These are phyloP conservation scores for Myotis davidii DNA, from an alignment of 2,113 vertebrate genomes.

Conservation along the genomic window DNA sequence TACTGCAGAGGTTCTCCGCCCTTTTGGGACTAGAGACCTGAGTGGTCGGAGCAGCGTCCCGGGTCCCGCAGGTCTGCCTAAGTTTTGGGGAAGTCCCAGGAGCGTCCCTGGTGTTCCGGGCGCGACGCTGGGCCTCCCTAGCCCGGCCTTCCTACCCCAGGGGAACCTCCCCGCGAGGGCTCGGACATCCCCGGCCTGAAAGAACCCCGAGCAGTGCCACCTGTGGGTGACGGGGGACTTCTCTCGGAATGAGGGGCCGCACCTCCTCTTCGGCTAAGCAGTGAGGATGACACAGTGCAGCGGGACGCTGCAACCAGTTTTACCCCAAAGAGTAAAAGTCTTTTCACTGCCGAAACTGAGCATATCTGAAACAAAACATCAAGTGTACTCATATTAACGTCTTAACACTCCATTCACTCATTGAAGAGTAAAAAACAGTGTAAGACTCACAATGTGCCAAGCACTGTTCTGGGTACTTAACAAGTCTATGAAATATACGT, in stretches of 20 bases:
- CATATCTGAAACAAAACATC: neutral
- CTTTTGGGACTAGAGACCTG: accelerated
- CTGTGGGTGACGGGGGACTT: slow-evolving; percentile 15
- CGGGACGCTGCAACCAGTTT: neutral
- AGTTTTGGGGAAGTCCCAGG: neutral
- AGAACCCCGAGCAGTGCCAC: slow-evolving; percentile 23
- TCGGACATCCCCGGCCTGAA: neutral
- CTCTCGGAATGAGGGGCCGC: neutral
- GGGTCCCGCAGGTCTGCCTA: neutral
- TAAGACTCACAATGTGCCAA: neutral
- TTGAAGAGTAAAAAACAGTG: neutral
- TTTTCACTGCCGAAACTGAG: neutral
- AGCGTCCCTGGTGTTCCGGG: neutral
- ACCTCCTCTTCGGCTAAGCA: neutral
- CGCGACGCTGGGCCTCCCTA: neutral
- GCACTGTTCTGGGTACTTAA: neutral
- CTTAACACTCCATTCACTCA: neutral
- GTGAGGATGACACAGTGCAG: neutral
- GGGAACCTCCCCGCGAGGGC: neutral
- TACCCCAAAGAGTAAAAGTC: neutral
- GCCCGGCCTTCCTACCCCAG: neutral
- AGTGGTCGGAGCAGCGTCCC: accelerated
- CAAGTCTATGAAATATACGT: neutral
- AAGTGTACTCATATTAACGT: neutral
- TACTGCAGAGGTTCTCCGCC: neutral